Base-by-base conservation (phyloP, 2,113 vertebrate species). In the Plectropomus leopardus region DNA sequence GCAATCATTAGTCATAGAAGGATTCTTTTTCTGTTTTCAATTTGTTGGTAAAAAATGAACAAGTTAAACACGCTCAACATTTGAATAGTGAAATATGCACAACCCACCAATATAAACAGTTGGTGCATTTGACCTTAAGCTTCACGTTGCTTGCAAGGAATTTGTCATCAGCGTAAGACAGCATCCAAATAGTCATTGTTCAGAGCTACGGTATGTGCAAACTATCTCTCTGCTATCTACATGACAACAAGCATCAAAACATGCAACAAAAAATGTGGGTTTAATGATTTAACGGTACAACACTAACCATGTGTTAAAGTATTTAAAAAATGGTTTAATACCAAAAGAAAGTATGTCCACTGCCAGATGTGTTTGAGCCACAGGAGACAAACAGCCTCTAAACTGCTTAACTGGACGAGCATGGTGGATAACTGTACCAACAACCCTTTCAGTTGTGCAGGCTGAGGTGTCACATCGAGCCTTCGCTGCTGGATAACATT, bases 311-410 rank as follows among this genome's bases (percentile, higher is more conserved):
- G 7, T 28, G 15, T n/a, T 13, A 13, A 69, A 30, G 21, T 65
- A n/a, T 21, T 14, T 28, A 23, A 50, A 64, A 53, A 4, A 4
- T n/a, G 24, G n/a, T 28, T 36, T 67, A 21, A 59, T 48, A 26
- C 5, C 7, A 55, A 51, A 42, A 4, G 0, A 78, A n/a, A 30
- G 14, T 30, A 59, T 64, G 69, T 60, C 53, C 61, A 6, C 51
- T 44, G 34, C 72, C 51, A 47, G 47, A 42, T 67, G 59, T 48
- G n/a, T 61, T 16, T 64, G 10, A 9, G n/a, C 65, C 30, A 78
- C 13, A 32, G 21, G 34, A 66, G 3, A 61, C 14, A 19, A 28
- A 66, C 21, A 5, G 16, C 57, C 17, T 47, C 28, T 23, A 65
- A 71, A 60, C 36, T 61, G 50, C 40, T 47, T 50, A 11, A 59